Evolutionary conservation across 2,888 invertebrate species (phyloP).

Genomic region (Adineta ricciae): DNA sequence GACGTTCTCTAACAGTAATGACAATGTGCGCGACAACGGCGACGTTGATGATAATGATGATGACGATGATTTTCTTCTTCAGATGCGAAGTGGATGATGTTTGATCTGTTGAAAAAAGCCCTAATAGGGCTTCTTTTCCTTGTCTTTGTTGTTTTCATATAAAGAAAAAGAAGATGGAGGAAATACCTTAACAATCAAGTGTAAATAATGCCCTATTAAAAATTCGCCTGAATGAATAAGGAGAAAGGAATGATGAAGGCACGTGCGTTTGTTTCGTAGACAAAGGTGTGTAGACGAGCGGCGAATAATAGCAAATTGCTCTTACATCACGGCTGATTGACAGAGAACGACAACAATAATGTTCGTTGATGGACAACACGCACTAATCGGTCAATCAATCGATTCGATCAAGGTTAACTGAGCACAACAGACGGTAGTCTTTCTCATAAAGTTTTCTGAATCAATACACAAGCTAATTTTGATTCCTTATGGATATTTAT

Average conservation of each 20-base stretch:
- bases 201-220: slow-evolving; percentile 15
- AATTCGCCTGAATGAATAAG: not conserved
- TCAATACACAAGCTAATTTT: not conserved
- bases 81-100: not conserved
- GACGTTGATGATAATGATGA: not conserved
- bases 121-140: not conserved
- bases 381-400: not conserved
- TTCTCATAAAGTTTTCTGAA: not conserved
- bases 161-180: not conserved
- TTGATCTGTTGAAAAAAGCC: not conserved
- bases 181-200: slow-evolving; percentile 3
- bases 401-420: not conserved
- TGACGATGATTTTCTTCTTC: not conserved
- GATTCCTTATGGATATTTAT: not conserved
- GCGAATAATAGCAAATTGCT: not conserved
- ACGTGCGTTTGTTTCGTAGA: not conserved
- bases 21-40: no score
- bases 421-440: not conserved
- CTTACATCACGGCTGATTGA: slow-evolving; percentile 9
- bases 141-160: not conserved
- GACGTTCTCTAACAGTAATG: not conserved
- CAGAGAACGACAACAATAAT: not conserved
- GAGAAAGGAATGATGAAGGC: not conserved
- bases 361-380: not conserved
- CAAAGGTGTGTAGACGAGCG: not conserved